These are phyloP conservation scores for Drosophila sp. DNA, from an alignment of 1,140 invertebrate genomes.

Conservation along the genomic window DNA sequence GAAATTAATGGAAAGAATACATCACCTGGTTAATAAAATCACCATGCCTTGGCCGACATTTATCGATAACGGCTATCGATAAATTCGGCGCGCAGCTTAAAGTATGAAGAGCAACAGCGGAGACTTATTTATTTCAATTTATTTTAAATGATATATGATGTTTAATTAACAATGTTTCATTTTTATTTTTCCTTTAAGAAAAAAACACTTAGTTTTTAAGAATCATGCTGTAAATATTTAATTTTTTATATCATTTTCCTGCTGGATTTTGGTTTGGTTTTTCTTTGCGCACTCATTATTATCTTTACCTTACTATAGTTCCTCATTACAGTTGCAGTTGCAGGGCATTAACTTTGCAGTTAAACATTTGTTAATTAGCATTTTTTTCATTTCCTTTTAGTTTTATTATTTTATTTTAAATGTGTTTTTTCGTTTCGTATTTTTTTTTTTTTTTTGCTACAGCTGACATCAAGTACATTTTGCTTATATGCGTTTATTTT, in stretches of 20 bases:
- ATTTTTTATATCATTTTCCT: slow-evolving; percentile 25
- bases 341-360: slow-evolving; percentile 13
- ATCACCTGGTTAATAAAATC: too few relatives aligned
- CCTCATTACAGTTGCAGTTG: slow-evolving; percentile 13
- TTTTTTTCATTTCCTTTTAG: slow-evolving; percentile 41
- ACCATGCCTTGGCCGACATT: too few relatives aligned
- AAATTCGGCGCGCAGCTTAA: slow-evolving; percentile 13
- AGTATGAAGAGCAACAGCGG: slow-evolving; percentile 40
- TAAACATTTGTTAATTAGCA: slow-evolving; percentile 42
- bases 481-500: slow-evolving; percentile 56
- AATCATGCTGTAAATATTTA: slow-evolving; percentile 75
- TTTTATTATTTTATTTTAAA: slow-evolving; percentile 46
- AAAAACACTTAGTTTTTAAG: slow-evolving; percentile 80
- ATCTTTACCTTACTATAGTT: slow-evolving; percentile 7
- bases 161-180: slow-evolving; percentile 79
- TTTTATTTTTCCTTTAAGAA: slow-evolving; percentile 72
- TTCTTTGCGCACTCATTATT: slow-evolving; percentile 18
- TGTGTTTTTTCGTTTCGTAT: slow-evolving; percentile 25
- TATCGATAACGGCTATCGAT: slow-evolving; percentile 26
- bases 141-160: slow-evolving; percentile 78
- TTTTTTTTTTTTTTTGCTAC: slow-evolving; percentile 59
- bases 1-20: too few relatives aligned
- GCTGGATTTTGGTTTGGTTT: slow-evolving; percentile 27
- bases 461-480: slow-evolving; percentile 80
- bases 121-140: slow-evolving; percentile 64